Base-by-base conservation (phyloP, 2,888 invertebrate genomes). In the Morinoia aosen region DNA sequence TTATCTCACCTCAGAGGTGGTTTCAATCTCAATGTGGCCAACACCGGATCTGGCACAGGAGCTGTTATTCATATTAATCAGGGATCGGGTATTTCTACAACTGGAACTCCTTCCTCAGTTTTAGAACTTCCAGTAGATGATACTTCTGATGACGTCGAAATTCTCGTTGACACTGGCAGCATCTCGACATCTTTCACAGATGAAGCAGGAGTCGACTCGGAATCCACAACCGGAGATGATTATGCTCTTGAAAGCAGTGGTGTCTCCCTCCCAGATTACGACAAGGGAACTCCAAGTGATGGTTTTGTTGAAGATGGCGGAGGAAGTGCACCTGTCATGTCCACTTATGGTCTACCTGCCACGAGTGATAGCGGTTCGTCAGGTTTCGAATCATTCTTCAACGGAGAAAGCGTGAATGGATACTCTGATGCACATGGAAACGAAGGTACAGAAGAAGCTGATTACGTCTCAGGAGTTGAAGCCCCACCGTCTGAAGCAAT, bases 11-110 rank as follows among this genome's bases (percentile, higher is more conserved):
- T n/a, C 11, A 58, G 33, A 11, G 93, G 57, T 33, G 57, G 19
- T 33, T 33, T 93, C 57, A 93, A 93, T 93, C 39, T 93, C 58
- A 93, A 93, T 57, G 93, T 93, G 56, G 93, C 93, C 58, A 93
- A 93, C 57, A 12, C 58, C 14, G 93, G 93, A 39, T 57, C 93
- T n/a, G 93, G 93, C 56, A 93, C 93, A 57, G 93, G 93, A 39
- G 93, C 57, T 33, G 33, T 93, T 48, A 93, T 93, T 57, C 33
- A 93, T 33, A 11, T 93, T 57, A 39, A 48, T 48, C 39, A 48
- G 40, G 40, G 90, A 0, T 11, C 48, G 4, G 76, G 76, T 76
- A 33, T 8, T 76, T 76, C 33, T 33, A 0, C 33, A 10, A 2
- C 39, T 90, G 40, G 40, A 90, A 39, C 40, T 33, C 76, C 76